Percentiles rank a stretch among this genome's conserved stretches.
These are phyloP conservation scores for Ailurus styani DNA, from an alignment of 2,113 vertebrate species.

Conservation along the genomic window DNA sequence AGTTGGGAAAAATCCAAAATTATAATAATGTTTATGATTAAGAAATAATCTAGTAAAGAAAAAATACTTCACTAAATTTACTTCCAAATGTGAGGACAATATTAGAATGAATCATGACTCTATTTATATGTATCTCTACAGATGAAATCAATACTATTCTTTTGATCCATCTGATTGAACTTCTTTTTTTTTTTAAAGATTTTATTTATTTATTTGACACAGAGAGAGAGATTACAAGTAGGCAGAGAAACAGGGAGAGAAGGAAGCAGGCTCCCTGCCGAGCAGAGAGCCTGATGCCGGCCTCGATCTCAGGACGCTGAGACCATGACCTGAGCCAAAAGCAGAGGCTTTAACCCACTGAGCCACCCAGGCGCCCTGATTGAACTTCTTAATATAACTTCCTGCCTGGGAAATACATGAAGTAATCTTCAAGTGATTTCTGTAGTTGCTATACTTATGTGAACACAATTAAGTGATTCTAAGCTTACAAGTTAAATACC, in stretches of 20 bases:
- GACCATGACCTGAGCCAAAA: too few relatives aligned
- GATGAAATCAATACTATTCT: not conserved
- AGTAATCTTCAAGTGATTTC: not conserved
- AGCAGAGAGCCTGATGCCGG: too few relatives aligned
- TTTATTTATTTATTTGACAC: too few relatives aligned
- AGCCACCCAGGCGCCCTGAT: too few relatives aligned
- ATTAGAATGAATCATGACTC: not conserved
- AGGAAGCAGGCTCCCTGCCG: too few relatives aligned
- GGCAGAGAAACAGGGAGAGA: too few relatives aligned
- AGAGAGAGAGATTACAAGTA: too few relatives aligned
- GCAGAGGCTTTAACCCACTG: too few relatives aligned
- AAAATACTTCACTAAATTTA: not conserved
- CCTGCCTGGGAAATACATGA: not conserved
- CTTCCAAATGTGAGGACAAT: not conserved
- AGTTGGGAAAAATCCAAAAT: not conserved
- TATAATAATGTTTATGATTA: not conserved
- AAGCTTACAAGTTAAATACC: not conserved
- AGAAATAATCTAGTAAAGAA: not conserved
- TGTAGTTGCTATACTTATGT: not conserved
- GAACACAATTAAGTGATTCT: not conserved
- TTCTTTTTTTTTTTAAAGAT: not conserved
- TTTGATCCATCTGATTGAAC: not conserved
- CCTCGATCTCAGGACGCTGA: too few relatives aligned
- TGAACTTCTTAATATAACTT: not conserved
- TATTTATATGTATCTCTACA: not conserved